These are phyloP conservation scores for Deilephila porcellus DNA, from an alignment of 2,888 invertebrate species.

Conservation along the genomic window DNA sequence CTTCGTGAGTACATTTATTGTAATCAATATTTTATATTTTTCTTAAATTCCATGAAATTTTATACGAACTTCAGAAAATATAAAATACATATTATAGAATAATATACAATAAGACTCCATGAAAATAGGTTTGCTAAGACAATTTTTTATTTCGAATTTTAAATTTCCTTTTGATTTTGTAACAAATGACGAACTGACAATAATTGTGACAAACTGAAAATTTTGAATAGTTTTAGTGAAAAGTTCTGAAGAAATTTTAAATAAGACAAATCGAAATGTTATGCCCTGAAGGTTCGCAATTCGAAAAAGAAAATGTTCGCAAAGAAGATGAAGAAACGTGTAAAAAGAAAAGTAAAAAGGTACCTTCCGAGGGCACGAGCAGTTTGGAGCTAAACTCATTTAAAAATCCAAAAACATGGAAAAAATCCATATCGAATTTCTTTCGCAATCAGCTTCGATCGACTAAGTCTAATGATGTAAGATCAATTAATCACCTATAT, in stretches of 20 bases:
- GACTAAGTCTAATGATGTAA: conserved; percentile 78
- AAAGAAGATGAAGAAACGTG: conserved; percentile 62
- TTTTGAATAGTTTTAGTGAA: conserved; percentile 44
- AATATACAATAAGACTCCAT: neutral
- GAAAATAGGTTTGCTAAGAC: neutral
- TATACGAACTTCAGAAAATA: neutral
- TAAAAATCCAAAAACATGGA: conserved; percentile 76
- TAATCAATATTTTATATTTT: no score
- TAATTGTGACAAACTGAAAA: conserved; percentile 36
- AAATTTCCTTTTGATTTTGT: conserved; percentile 27
- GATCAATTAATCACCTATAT: conserved; percentile 38
- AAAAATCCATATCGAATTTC: conserved; percentile 76
- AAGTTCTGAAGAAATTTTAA: conserved; percentile 58
- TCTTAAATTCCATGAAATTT: no score
- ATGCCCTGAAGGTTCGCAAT: conserved; percentile 69
- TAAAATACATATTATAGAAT: neutral
- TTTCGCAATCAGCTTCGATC: conserved; percentile 76
- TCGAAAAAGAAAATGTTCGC: conserved; percentile 57
- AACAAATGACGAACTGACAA: conserved; percentile 42
- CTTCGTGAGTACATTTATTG: no score
- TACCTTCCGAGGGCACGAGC: conserved; percentile 61
- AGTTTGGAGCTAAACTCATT: conserved; percentile 67
- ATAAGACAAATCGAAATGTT: conserved; percentile 65
- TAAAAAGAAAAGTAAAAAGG: conserved; percentile 59
- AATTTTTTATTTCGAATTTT: neutral